phyloP scores from a whole-genome alignment of 2,113 vertebrate genomes.

The Sinocyclocheilus anophthalmus region DNA sequence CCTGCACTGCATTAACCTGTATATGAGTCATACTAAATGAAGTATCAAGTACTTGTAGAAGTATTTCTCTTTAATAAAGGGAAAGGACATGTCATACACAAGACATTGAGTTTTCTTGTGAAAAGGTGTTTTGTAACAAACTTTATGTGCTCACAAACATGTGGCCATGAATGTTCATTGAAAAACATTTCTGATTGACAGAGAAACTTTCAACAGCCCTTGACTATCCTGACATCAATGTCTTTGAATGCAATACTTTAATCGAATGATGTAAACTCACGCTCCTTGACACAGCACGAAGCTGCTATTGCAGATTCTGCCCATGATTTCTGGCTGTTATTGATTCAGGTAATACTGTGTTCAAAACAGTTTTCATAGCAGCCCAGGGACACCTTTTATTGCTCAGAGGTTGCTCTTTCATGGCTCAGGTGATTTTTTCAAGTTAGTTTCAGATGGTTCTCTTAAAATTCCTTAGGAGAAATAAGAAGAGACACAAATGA shows the following conservation, averaged over 20 bases:
- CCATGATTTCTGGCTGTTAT: background rate
- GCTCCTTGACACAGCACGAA: background rate
- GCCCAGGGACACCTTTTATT: background rate
- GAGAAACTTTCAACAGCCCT: conserved; percentile 14
- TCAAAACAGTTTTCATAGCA: background rate
- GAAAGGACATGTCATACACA: background rate
- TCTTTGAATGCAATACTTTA: background rate
- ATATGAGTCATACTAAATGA: background rate
- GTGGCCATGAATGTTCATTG: conserved; percentile 1
- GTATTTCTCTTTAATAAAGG: conserved; percentile 19
- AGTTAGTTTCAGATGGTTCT: background rate
- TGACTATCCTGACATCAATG: background rate
- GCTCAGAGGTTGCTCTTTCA: conserved; percentile 17
- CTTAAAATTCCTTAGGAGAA: background rate
- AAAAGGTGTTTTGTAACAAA: background rate
- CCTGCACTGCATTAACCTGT: background rate
- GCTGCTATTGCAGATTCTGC: background rate
- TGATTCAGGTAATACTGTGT: too few species aligned
- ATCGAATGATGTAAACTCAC: background rate
- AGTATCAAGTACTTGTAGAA: background rate
- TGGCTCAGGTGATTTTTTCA: background rate
- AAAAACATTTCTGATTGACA: background rate
- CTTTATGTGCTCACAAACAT: background rate
- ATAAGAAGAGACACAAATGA: background rate
- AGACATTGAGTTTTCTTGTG: background rate